phyloP scores from a whole-genome alignment of 30 jellyfish, hydroid and myxozoan species.

The Cassiopea xamachana region DNA sequence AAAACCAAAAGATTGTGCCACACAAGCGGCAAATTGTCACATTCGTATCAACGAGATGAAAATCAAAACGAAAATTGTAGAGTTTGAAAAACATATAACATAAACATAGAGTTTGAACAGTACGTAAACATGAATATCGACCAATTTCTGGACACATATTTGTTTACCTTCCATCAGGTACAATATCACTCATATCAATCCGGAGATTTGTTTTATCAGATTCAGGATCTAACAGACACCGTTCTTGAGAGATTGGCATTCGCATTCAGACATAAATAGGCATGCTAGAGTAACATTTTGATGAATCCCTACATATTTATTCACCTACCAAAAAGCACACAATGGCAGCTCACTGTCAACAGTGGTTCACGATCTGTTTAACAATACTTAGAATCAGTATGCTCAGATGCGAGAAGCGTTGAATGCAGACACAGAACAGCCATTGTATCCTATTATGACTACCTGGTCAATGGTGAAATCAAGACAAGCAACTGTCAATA shows the following conservation, averaged over 20 bases:
- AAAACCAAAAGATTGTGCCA: not conserved
- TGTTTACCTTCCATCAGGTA: not conserved
- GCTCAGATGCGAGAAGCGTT: not conserved
- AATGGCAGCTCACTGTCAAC: not conserved
- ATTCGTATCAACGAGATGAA: not conserved
- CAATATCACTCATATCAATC: not conserved
- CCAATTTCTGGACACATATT: not conserved
- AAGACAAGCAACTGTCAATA: not conserved
- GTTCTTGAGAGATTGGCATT: not conserved
- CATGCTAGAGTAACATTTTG: not conserved
- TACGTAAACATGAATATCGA: not conserved
- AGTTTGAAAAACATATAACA: not conserved
- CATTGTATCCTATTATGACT: not conserved
- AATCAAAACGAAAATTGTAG: not conserved
- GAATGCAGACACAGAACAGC: not conserved
- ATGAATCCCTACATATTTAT: not conserved
- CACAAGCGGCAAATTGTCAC: not conserved
- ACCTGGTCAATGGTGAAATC: not conserved
- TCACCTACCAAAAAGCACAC: not conserved
- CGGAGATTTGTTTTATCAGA: not conserved
- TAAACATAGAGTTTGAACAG: not conserved
- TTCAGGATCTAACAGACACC: not conserved
- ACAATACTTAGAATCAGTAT: not conserved
- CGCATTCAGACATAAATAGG: not conserved
- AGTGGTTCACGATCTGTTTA: not conserved